A percentile compares a stretch with the other conserved stretches of the same genome.
phyloP scores from a whole-genome alignment of 2,888 invertebrate species.

The Drosophila seclusa region DNA sequence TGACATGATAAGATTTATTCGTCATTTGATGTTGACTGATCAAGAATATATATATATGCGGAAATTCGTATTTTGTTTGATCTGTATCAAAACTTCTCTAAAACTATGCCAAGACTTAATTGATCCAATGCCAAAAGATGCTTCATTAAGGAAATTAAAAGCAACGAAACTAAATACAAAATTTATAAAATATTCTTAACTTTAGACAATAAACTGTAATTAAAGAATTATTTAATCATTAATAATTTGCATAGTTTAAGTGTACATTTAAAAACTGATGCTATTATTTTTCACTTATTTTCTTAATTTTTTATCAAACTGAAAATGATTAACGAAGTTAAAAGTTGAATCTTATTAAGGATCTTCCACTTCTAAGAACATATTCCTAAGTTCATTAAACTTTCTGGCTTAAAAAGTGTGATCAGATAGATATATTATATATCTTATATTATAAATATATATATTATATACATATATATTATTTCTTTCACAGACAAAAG shows the following conservation, averaged over 20 bases:
- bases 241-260: neutral
- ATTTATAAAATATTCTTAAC: neutral
- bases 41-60: neutral
- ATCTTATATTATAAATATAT: too few species aligned
- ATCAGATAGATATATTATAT: neutral
- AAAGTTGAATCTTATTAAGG: neutral
- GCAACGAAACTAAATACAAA: too few species aligned
- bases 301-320: neutral
- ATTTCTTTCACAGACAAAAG: neutral
- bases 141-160: neutral
- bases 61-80: neutral
- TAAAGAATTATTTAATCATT: neutral
- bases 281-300: too few species aligned
- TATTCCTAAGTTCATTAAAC: neutral
- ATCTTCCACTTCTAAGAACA: neutral
- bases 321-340: too few species aligned
- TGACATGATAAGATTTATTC: rapidly evolving
- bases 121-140: neutral
- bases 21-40: neutral
- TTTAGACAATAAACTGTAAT: neutral
- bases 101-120: neutral
- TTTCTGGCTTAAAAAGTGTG: neutral
- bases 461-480: neutral
- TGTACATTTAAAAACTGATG: too few species aligned
- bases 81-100: neutral